Percentiles rank a stretch among this genome's conserved stretches.
phyloP scores from a whole-genome alignment of 2,888 invertebrate genomes.

The Chymomyza procnemis region DNA sequence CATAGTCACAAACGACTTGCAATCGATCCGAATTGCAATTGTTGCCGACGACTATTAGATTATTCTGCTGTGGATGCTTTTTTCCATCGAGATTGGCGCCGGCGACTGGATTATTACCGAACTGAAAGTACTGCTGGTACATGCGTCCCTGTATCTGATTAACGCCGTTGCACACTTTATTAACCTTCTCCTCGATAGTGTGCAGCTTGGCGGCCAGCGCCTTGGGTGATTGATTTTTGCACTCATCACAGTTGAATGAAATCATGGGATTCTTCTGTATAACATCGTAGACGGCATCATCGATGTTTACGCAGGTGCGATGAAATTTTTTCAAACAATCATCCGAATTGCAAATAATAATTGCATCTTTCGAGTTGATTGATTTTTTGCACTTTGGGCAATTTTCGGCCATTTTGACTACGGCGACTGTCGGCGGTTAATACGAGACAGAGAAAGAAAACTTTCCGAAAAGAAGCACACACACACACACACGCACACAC shows the following conservation, averaged over 20 bases:
- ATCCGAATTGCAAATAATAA: conserved; percentile 71
- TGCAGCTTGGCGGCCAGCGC: conserved; percentile 68
- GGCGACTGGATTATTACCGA: conserved; percentile 69
- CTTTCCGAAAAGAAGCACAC: not conserved
- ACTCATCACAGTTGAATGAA: conserved; percentile 75
- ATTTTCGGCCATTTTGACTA: conserved; percentile 73
- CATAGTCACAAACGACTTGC: conserved; percentile 75
- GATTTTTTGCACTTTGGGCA: conserved; percentile 75
- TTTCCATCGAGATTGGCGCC: conserved; percentile 65
- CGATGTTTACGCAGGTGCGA: conserved; percentile 73
- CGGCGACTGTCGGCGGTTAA: not conserved
- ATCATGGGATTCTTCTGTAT: conserved; percentile 75
- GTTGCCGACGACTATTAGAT: conserved; percentile 74
- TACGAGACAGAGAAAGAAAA: not conserved
- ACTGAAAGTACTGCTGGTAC: conserved; percentile 76
- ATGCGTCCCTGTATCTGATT: conserved; percentile 76
- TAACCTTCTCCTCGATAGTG: conserved; percentile 74
- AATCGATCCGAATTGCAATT: conserved; percentile 76
- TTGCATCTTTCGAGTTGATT: conserved; percentile 70
- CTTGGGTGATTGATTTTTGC: conserved; percentile 74
- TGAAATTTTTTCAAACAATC: conserved; percentile 74
- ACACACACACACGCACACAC: conserved; percentile 12
- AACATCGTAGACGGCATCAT: conserved; percentile 71
- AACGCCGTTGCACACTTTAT: conserved; percentile 74
- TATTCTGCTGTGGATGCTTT: conserved; percentile 73